A percentile compares a stretch with the other conserved stretches of the same genome.
These are phyloP conservation scores for Pammene fasciana DNA, from an alignment of 2,888 invertebrate species.

Conservation along the genomic window DNA sequence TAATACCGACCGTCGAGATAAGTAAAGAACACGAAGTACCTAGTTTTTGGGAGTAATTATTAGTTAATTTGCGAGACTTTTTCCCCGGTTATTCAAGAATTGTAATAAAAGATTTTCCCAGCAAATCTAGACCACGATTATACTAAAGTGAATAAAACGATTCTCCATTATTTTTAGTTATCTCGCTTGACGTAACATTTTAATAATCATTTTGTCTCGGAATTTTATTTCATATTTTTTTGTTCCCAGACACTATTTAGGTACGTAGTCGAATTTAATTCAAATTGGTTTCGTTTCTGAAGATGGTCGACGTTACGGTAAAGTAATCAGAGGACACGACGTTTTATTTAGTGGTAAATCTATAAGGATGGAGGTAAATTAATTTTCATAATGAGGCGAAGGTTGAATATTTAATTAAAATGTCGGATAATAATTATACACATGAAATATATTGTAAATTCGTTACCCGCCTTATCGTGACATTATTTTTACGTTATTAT, in stretches of 20 bases:
- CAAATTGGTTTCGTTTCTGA: not conserved
- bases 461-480: not conserved
- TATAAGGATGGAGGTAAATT: slow-evolving; percentile 23
- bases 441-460: not conserved
- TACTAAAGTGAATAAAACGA: not conserved
- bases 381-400: slow-evolving; percentile 28
- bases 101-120: not conserved
- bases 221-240: not conserved
- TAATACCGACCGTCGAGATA: slow-evolving; percentile 19
- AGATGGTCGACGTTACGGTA: not conserved
- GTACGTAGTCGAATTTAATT: not conserved
- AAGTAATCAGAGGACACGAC: slow-evolving; percentile 7
- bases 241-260: too few relatives aligned
- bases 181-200: not conserved
- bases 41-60: not conserved
- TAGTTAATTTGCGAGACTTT: not conserved
- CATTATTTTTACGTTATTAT: not conserved
- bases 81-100: too few relatives aligned
- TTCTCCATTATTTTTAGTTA: not conserved
- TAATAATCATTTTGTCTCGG: not conserved
- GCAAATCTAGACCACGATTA: not conserved
- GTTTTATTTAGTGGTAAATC: slow-evolving; percentile 18
- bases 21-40: not conserved
- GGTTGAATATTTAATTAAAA: slow-evolving; percentile 24
- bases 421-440: slow-evolving; percentile 5